Evolutionary conservation across 2,888 invertebrate species (phyloP).

Genomic region (Eumerus sabulonum): DNA sequence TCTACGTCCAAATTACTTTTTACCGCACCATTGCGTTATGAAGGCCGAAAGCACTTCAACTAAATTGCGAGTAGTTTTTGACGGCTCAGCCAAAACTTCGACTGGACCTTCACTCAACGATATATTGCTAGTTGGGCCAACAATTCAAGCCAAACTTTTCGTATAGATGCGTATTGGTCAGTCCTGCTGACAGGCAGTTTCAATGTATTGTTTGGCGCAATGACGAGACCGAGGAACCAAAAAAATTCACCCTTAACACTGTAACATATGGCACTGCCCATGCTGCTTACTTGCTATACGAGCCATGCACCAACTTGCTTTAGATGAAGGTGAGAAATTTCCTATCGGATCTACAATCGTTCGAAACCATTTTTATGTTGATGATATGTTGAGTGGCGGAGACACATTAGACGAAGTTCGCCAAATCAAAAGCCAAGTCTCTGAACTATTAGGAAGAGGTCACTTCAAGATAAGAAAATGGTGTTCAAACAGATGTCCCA

Average conservation of each 20-base stretch:
- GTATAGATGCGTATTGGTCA: background rate
- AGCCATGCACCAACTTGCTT: no score
- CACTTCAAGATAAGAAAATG: conserved; percentile 1
- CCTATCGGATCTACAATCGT: background rate
- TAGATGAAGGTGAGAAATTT: no score
- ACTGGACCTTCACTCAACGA: conserved; percentile 11
- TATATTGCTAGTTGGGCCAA: background rate
- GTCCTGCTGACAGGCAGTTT: background rate
- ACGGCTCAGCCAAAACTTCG: background rate
- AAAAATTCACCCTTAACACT: no score
- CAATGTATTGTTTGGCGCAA: background rate
- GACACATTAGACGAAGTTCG: background rate
- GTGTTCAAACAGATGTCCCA: conserved; percentile 1
- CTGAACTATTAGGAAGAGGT: background rate
- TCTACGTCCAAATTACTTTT: background rate
- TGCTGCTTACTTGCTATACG: background rate
- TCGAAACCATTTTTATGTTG: background rate
- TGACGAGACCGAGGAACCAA: background rate
- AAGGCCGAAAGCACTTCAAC: background rate
- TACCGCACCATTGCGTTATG: background rate
- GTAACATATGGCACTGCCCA: background rate
- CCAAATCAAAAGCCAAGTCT: background rate
- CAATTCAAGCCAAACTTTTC: background rate
- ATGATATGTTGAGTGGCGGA: background rate
- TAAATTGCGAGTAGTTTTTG: background rate